These are phyloP conservation scores for Macrocentrus cingulum DNA, from an alignment of 1,140 invertebrate genomes.

Conservation along the genomic window DNA sequence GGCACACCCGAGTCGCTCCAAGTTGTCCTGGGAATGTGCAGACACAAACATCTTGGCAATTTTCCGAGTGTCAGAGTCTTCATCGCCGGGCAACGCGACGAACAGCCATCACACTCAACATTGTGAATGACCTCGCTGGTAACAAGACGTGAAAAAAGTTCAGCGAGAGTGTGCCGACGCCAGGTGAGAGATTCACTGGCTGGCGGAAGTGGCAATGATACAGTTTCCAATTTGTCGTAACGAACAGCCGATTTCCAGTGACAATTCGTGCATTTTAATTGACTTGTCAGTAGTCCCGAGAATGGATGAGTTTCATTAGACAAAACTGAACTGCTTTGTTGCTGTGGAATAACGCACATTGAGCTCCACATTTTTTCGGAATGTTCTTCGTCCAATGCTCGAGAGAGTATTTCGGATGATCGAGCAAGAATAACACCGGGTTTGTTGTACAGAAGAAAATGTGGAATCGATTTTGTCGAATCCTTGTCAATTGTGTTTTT, in stretches of 20 bases:
- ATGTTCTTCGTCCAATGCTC: conserved; percentile 28
- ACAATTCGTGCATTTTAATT: conserved; percentile 80
- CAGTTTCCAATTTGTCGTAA: conserved; percentile 87
- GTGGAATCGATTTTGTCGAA: conserved; percentile 44
- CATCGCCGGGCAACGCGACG: conserved; percentile 56
- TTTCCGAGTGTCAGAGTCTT: conserved; percentile 87
- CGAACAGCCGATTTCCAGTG: conserved; percentile 79
- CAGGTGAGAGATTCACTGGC: conserved; percentile 57
- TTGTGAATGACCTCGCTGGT: conserved; percentile 80
- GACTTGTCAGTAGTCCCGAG: conserved; percentile 80
- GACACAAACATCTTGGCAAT: conserved; percentile 79
- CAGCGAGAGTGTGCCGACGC: conserved; percentile 64
- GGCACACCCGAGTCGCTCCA: conserved; percentile 75
- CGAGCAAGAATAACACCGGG: conserved; percentile 54
- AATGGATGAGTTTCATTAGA: conserved; percentile 65
- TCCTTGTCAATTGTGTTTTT: conserved; percentile 41
- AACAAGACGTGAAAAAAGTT: conserved; percentile 79
- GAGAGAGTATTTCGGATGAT: conserved; percentile 48
- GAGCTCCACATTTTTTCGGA: conserved; percentile 46
- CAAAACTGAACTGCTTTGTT: conserved; percentile 33
- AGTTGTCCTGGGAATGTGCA: conserved; percentile 84
- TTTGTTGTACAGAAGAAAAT: conserved; percentile 36
- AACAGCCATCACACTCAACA: conserved; percentile 81
- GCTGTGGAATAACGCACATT: conserved; percentile 42
- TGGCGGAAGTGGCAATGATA: conserved; percentile 76